These are phyloP conservation scores for Agrotis segetum DNA, from an alignment of 2,888 invertebrate genomes.

Conservation along the genomic window DNA sequence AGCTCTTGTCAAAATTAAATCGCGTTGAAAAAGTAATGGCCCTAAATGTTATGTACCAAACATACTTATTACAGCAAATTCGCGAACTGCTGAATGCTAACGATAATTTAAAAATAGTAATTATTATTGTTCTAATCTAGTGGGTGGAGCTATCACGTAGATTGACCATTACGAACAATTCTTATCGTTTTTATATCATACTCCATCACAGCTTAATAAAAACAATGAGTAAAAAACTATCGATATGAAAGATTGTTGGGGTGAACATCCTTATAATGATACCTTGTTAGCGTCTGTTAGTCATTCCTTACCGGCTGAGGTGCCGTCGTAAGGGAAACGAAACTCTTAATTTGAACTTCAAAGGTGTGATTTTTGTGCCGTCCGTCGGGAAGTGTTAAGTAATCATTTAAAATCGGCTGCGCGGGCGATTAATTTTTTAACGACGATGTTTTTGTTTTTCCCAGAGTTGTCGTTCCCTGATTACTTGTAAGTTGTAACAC, in stretches of 20 bases:
- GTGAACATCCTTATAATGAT: slow-evolving; percentile 87
- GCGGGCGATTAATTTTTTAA: slow-evolving; percentile 73
- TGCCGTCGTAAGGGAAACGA: slow-evolving; percentile 79
- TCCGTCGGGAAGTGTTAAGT: slow-evolving; percentile 85
- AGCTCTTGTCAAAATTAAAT: slow-evolving; percentile 37
- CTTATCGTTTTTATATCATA: slow-evolving; percentile 60
- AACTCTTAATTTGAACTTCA: slow-evolving; percentile 85
- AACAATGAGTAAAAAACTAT: slow-evolving; percentile 78
- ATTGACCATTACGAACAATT: slow-evolving; percentile 62
- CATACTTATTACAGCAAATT: slow-evolving; percentile 29
- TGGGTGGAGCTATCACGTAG: slow-evolving; percentile 54
- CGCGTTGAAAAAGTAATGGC: slow-evolving; percentile 25
- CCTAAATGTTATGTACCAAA: slow-evolving; percentile 16
- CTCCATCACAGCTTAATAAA: slow-evolving; percentile 69
- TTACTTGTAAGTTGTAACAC: slow-evolving; percentile 54
- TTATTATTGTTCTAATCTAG: slow-evolving; percentile 59
- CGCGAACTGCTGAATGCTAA: slow-evolving; percentile 44
- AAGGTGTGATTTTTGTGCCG: slow-evolving; percentile 87
- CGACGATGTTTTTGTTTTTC: slow-evolving; percentile 73
- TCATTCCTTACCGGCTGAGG: slow-evolving; percentile 78
- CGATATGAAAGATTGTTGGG: slow-evolving; percentile 75
- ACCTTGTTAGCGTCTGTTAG: slow-evolving; percentile 88
- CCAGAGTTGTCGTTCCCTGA: slow-evolving; percentile 73
- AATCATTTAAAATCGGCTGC: slow-evolving; percentile 83
- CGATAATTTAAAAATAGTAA: slow-evolving; percentile 54